Evolutionary conservation across 2,888 invertebrate species (phyloP).

Genomic region (Selenia dentaria): DNA sequence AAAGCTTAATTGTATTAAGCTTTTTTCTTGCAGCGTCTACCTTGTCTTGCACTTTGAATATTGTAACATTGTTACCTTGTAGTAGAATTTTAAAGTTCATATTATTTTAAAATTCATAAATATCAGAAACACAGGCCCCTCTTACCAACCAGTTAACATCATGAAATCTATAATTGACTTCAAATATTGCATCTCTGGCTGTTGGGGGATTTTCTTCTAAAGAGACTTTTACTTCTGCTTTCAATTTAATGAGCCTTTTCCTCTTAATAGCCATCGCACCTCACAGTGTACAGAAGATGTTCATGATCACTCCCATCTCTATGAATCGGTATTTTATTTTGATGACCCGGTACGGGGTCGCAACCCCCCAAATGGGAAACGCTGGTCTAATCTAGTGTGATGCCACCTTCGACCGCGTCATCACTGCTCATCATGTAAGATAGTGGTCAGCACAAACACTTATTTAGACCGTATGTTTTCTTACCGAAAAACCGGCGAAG

Average conservation of each 20-base stretch:
- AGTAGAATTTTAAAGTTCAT: not conserved
- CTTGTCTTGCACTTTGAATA: not conserved
- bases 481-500: too few species aligned
- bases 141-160: not conserved
- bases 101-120: not conserved
- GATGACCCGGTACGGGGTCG: too few species aligned
- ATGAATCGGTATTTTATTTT: too few species aligned
- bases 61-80: not conserved
- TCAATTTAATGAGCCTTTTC: not conserved
- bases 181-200: not conserved
- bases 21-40: not conserved
- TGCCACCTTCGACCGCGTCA: too few species aligned
- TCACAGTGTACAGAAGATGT: not conserved
- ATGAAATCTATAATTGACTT: not conserved
- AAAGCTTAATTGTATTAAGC: too few species aligned
- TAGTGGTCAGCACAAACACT: too few species aligned
- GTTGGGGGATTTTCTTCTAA: not conserved
- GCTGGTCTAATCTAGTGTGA: too few species aligned
- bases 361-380: too few species aligned
- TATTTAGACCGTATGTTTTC: too few species aligned
- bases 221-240: not conserved
- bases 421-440: too few species aligned
- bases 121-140: not conserved
- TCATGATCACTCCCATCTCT: not conserved
- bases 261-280: not conserved